phyloP scores from a whole-genome alignment of 2,113 vertebrate species.

The Mungos mungo region DNA sequence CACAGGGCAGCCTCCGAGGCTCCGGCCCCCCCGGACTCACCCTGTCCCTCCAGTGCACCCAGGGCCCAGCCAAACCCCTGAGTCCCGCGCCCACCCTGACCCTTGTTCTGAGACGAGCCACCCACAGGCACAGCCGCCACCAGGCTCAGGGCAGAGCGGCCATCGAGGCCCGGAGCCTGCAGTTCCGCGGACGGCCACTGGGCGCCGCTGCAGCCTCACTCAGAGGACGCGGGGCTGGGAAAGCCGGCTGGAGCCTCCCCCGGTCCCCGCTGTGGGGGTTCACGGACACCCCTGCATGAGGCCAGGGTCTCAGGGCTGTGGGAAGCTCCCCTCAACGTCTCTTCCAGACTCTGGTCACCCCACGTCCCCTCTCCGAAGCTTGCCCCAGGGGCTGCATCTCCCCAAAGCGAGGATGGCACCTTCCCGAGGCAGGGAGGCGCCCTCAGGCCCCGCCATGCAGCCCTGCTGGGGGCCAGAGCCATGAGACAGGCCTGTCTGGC shows the following conservation, averaged over 20 bases:
- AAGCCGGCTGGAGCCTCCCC: neutral
- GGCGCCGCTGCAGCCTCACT: neutral
- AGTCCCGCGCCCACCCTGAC: neutral
- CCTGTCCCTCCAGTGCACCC: neutral
- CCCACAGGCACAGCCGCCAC: rapidly evolving
- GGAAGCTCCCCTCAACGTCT: neutral
- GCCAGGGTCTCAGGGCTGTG: neutral
- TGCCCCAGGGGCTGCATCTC: neutral
- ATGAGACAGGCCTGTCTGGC: neutral
- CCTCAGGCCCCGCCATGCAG: neutral
- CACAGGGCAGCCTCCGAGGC: rapidly evolving
- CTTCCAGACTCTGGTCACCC: neutral
- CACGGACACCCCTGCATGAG: neutral
- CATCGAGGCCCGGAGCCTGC: neutral
- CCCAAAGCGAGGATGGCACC: neutral
- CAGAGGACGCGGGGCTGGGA: rapidly evolving
- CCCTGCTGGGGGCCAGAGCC: neutral
- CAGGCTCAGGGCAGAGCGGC: too few species aligned
- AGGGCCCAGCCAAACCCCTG: neutral
- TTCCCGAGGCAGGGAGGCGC: neutral
- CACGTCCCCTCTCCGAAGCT: too few species aligned
- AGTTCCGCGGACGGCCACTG: neutral
- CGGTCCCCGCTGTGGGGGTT: too few species aligned
- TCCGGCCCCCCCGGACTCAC: neutral
- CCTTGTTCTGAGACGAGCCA: rapidly evolving